Evolutionary conservation across 53 echinoderm and acorn worm species (phyloP).

Genomic region (Holothuria scabra): DNA sequence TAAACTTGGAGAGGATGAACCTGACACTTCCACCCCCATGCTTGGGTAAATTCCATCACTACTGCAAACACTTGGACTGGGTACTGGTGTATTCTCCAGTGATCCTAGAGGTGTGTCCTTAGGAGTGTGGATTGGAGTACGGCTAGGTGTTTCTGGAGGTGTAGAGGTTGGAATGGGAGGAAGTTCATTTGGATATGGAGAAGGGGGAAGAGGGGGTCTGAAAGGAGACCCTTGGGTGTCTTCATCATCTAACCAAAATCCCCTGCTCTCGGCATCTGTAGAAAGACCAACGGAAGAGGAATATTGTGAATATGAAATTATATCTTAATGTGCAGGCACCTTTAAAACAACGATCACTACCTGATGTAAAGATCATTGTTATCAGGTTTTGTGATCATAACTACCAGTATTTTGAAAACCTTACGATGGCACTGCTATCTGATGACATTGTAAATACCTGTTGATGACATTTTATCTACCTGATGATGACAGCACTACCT

Average conservation of each 20-base stretch:
- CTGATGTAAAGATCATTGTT: too few relatives aligned
- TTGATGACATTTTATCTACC: too few relatives aligned
- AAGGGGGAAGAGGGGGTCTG: conserved; percentile 46
- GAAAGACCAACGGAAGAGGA: neutral
- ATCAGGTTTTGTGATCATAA: too few relatives aligned
- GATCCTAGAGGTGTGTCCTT: conserved; percentile 30
- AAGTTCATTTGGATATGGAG: conserved; percentile 47
- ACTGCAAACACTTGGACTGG: conserved; percentile 49
- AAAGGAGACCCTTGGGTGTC: conserved; percentile 30
- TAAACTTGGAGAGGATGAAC: conserved; percentile 2
- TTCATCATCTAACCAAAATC: conserved; percentile 39
- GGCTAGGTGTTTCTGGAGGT: conserved; percentile 70
- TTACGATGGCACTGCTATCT: too few relatives aligned
- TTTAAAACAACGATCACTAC: too few relatives aligned
- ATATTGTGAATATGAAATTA: neutral
- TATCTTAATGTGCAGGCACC: too few relatives aligned
- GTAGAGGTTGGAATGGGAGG: conserved; percentile 80
- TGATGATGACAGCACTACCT: too few relatives aligned
- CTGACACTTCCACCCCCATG: neutral
- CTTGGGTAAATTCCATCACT: conserved; percentile 48
- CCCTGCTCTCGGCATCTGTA: conserved; percentile 13
- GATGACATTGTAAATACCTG: too few relatives aligned
- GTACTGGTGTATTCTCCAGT: conserved; percentile 40
- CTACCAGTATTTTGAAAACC: too few relatives aligned
- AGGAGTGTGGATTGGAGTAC: conserved; percentile 49